phyloP scores from a whole-genome alignment of 2,797 vertebrate genomes.

The Mus caroli region DNA sequence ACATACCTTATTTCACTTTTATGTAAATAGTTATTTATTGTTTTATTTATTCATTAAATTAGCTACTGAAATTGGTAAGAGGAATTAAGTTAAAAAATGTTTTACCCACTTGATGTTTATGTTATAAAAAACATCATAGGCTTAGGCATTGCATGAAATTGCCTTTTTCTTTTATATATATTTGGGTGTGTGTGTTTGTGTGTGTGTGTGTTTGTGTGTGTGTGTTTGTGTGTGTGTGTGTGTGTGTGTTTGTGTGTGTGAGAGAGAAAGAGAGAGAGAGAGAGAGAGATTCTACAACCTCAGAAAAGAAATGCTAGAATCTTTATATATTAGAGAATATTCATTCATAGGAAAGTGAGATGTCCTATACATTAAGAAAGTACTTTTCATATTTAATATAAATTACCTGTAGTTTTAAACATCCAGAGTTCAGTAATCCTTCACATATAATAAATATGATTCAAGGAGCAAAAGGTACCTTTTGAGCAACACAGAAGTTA shows the following conservation, averaged over 20 bases:
- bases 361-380: not conserved
- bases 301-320: slow-evolving; percentile 3
- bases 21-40: not conserved
- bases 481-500: slow-evolving; percentile 11
- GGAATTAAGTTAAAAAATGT: slow-evolving; percentile 8
- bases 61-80: not conserved
- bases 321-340: not conserved
- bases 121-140: not conserved
- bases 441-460: not conserved
- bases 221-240: too few species aligned
- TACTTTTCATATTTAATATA: slow-evolving; percentile 46
- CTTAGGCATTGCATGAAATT: not conserved
- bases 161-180: not conserved
- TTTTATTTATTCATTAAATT: slow-evolving; percentile 44
- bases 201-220: not conserved
- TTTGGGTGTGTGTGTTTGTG: not conserved
- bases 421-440: not conserved
- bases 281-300: not conserved
- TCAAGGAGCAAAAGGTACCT: slow-evolving; percentile 21
- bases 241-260: not conserved
- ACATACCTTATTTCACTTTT: slow-evolving; percentile 16
- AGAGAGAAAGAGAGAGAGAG: not conserved
- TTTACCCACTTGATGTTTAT: not conserved
- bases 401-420: not conserved
- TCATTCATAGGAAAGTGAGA: not conserved